Conservation (phyloP, 2,113 vertebrate genomes). For the Tachysurus vachellii region DNA sequence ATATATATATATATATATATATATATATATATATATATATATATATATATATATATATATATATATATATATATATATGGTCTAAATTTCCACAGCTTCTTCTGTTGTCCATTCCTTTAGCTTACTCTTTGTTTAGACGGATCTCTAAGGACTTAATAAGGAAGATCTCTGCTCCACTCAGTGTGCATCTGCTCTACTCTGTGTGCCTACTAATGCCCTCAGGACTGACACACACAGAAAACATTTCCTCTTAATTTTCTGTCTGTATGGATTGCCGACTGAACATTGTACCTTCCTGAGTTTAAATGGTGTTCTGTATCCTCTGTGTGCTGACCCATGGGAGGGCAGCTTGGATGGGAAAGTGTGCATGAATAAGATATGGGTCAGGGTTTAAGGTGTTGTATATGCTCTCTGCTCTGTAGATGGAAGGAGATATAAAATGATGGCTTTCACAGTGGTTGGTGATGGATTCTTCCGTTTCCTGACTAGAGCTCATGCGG, state of each 20-base stretch:
- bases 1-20: no score
- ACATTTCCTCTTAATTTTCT: constrained; percentile 4
- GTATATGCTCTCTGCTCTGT: constrained; percentile 25
- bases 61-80: no score
- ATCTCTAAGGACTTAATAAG: neutral
- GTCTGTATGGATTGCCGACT: constrained; percentile 4
- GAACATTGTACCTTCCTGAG: constrained; percentile 19
- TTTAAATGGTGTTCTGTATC: constrained; percentile 16
- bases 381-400: constrained; percentile 34
- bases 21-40: no score
- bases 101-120: neutral
- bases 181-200: constrained; percentile 10
- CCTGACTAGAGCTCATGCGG: neutral
- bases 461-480: neutral
- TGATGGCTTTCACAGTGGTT: constrained; percentile 20
- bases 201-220: constrained; percentile 23
- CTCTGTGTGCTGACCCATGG: neutral
- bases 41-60: no score
- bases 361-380: constrained; percentile 25
- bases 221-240: constrained; percentile 38
- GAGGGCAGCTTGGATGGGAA: constrained; percentile 26
- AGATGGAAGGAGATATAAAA: constrained; percentile 22
- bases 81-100: neutral
- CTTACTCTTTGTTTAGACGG: neutral
- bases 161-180: constrained; percentile 4